A percentile compares a stretch with the other conserved stretches of the same genome.
Evolutionary conservation across 92 coral and sea anemone species (phyloP).

Genomic region (Umimayanthus kanabou): DNA sequence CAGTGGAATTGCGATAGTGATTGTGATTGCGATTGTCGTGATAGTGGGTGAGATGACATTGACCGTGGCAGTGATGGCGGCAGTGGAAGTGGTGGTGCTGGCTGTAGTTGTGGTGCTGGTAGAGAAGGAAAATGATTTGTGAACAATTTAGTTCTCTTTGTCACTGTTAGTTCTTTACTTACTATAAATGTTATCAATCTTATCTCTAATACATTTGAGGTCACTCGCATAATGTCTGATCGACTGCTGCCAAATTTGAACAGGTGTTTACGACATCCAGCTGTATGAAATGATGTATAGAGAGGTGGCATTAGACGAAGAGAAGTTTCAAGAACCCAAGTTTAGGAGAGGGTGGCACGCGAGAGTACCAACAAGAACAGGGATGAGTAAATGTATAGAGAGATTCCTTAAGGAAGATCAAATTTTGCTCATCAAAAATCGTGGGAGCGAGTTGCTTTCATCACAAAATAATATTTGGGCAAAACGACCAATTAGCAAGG

Average conservation of each 20-base stretch:
- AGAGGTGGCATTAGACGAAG: constrained; percentile 42
- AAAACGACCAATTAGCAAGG: constrained; percentile 60
- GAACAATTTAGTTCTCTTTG: too few species aligned
- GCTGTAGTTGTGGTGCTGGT: too few species aligned
- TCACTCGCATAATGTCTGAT: not conserved
- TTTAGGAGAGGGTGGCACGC: constrained; percentile 34
- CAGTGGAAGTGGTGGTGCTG: too few species aligned
- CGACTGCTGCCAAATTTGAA: too few species aligned
- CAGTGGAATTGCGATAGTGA: too few species aligned
- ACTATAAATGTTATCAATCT: too few species aligned
- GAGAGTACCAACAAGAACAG: constrained; percentile 41
- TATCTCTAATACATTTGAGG: too few species aligned
- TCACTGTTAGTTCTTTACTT: too few species aligned
- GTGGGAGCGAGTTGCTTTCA: constrained; percentile 49
- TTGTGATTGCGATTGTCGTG: too few species aligned
- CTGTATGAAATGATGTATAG: constrained; percentile 80
- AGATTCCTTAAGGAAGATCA: constrained; percentile 71
- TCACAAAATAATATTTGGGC: constrained; percentile 44
- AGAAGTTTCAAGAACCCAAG: constrained; percentile 19
- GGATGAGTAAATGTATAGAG: constrained; percentile 75
- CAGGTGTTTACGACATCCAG: constrained; percentile 81
- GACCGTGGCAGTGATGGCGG: too few species aligned
- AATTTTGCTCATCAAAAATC: constrained; percentile 54
- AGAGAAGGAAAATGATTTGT: too few species aligned
- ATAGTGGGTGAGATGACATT: too few species aligned